Base-by-base conservation (phyloP, 2,113 vertebrate genomes). In the Typhlomys cinereus region DNA sequence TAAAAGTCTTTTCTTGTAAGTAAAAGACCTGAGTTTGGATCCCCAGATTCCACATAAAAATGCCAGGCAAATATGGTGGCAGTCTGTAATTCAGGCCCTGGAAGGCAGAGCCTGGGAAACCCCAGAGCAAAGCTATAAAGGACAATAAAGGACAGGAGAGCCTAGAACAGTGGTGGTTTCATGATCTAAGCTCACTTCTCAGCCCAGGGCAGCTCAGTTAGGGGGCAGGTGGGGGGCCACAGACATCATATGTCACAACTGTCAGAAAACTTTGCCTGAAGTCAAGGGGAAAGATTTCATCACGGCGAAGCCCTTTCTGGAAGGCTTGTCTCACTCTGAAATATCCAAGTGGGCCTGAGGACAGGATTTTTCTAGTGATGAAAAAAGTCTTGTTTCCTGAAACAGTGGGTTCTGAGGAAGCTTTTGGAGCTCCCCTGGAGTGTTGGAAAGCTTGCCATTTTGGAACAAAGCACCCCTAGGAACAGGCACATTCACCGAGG, bases 321-420 rank as follows among this genome's bases (percentile, higher is more conserved):
- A 85, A 91, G 69, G 88, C 27, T 50, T 20, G 27, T 34, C 23
- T 8, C 31, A 27, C 48, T 81, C 73, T 89, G 44, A 80, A 70
- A 80, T 13, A 36, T 76, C 48, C 36, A 59, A n/a, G 4, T 44
- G 46, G 54, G n/a, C 71, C 50, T 13, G 15, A 54, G 11, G 69
- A 12, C 48, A 10, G 50, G 18, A 76, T 8, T 80, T 90, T 94
- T 91, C 50, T 62, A 9, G 18, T 86, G n/a, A n/a, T 76, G 89
- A 87, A 57, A 93, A 88, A 75, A 41, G 27, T 85, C 82, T 76
- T 41, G 21, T 88, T 90, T 70, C 46, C 36, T 83, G 62, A 82
- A 82, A 14, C 27, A 94, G 64, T 34, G 90, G 70, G 69, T 62
- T 20, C 48, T 69, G 75, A 86, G 64, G 83, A 57, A 93, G 59